Percentiles rank a stretch among this genome's conserved stretches.
Evolutionary conservation across 2,113 vertebrate genomes (phyloP).

Genomic region (Callospermophilus lateralis): DNA sequence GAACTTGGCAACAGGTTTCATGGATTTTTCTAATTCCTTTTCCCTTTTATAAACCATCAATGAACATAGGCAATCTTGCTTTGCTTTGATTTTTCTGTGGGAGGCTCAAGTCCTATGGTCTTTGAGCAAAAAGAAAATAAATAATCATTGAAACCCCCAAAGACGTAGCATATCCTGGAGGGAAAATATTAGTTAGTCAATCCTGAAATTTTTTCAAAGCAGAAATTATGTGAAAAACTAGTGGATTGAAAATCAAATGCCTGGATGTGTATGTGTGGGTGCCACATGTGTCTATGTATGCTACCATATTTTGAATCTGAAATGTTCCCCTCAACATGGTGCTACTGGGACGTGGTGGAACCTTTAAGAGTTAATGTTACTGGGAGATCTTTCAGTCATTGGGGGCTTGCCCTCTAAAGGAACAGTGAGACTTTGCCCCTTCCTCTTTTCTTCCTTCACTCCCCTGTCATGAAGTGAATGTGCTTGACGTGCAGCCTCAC

Average conservation of each 20-base stretch:
- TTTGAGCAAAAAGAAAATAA: conserved; percentile 37
- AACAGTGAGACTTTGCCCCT: not conserved
- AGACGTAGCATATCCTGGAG: not conserved
- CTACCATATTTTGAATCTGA: not conserved
- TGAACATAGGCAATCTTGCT: not conserved
- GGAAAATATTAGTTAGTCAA: not conserved
- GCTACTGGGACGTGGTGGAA: not conserved
- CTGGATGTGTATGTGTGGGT: not conserved
- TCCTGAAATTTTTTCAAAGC: not conserved
- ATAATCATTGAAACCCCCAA: not conserved
- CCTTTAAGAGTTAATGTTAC: not conserved
- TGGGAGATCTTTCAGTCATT: not conserved
- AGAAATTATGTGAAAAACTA: not conserved
- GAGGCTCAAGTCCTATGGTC: not conserved
- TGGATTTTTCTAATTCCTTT: conserved; percentile 15
- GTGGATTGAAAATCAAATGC: not conserved
- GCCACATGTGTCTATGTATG: not conserved
- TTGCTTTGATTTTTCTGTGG: not conserved
- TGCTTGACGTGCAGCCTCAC: not conserved
- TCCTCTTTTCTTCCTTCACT: not conserved
- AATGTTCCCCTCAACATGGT: not conserved
- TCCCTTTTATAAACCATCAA: not conserved
- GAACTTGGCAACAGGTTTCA: not conserved
- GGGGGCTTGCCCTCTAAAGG: not conserved
- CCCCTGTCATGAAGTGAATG: not conserved